Conservation (phyloP, 2,888 invertebrate genomes). For the Seira musarum region DNA sequence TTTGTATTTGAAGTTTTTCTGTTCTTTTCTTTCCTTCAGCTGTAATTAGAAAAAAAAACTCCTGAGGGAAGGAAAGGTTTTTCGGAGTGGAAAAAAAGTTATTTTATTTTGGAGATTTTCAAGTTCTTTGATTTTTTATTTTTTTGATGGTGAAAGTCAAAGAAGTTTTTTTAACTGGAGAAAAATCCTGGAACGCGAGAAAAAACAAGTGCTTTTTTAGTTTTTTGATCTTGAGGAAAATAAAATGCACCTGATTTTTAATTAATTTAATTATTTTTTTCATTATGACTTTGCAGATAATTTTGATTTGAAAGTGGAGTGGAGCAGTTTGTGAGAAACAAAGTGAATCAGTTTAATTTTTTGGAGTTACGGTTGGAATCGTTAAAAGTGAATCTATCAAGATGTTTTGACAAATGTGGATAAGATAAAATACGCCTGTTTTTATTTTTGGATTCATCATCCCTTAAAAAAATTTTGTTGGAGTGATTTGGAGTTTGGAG, state of each 20-base stretch:
- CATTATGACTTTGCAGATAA: too few species aligned
- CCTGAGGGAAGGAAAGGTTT: background rate
- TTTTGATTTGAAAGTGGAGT: too few species aligned
- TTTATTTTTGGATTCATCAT: background rate
- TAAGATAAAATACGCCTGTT: background rate
- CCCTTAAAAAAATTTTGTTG: too few species aligned
- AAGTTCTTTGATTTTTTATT: background rate
- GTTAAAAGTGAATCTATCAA: constrained; percentile 3
- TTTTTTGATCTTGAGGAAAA: background rate
- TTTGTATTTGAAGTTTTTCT: too few species aligned
- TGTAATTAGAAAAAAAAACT: background rate
- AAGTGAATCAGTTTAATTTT: background rate
- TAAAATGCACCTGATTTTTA: background rate
- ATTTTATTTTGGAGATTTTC: background rate
- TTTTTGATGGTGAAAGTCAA: background rate
- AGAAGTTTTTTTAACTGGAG: background rate
- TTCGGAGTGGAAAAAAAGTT: background rate
- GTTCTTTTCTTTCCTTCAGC: background rate
- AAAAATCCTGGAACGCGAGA: too few species aligned
- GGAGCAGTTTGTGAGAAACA: too few species aligned
- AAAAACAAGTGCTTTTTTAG: too few species aligned
- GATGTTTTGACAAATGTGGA: constrained; percentile 72
- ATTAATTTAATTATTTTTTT: background rate
- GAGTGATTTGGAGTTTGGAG: background rate
- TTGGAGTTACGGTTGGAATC: constrained; percentile 4